Evolutionary conservation across 1,140 invertebrate genomes (phyloP), one percentile per base, ranked within the genome.

Genomic region (Leptinotarsa undecemlineata): DNA sequence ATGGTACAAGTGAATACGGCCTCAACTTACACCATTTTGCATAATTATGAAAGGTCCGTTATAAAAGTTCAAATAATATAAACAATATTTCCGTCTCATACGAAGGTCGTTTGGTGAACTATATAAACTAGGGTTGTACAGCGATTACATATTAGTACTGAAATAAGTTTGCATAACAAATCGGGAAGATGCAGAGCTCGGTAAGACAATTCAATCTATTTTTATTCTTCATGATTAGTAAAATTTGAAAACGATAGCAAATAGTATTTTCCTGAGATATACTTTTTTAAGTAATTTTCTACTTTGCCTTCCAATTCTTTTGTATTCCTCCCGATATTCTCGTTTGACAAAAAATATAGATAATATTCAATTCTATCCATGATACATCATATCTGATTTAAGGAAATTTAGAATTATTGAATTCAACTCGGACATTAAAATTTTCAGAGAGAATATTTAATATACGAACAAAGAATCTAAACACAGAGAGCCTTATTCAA

Each of bases 11-110:
- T 57, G 33, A 57, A 57, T 57, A 21, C 68, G 13, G 48, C 14
- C 17, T 47, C 48, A 48, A 57, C 20, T 17, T 48, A 42, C 33
- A 21, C n/a, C 19, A 69, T 69, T 69, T 69, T 69, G 48, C 68
- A 69, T 69, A 69, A 33, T 69, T 48, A 48, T 69, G 33, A 69
- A 48, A 69, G 33, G 20, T 19, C 68, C 68, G 33, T 48, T 69
- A 68, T 68, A 69, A 48, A 47, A 69, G 68, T 48, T 69, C 48
- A 17, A 48, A 26, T 69, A 51, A 69, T 4, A 68, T 26, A 33
- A 42, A 19, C 26, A 64, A 48, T n/a, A 69, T 20, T 69, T 69
- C 68, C 48, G 68, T 69, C 68, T 57, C n/a, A 17, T 4, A 19
- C 6, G 68, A 69, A 69, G 68, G 68, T 48, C 68, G 48, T 69